These are phyloP conservation scores for Sphinx pinastri DNA, from an alignment of 2,888 invertebrate genomes.

Conservation along the genomic window DNA sequence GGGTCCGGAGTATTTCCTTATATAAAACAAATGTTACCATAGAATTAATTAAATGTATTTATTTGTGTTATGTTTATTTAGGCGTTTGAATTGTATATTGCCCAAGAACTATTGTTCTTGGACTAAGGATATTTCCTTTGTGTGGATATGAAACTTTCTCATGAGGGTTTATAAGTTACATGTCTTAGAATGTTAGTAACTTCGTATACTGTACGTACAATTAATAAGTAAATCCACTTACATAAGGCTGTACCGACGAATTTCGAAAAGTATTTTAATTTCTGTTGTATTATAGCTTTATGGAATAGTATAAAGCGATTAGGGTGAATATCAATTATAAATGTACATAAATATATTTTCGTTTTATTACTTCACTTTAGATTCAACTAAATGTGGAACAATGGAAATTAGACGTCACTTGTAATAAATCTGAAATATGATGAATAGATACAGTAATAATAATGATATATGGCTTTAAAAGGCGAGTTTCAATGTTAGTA, in stretches of 20 bases:
- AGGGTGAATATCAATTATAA: neutral
- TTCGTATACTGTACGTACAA: neutral
- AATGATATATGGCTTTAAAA: conserved; percentile 38
- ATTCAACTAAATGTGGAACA: neutral
- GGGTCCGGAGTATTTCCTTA: conserved; percentile 90
- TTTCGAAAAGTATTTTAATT: neutral
- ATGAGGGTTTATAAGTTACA: neutral
- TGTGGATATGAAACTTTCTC: neutral
- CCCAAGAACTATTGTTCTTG: neutral
- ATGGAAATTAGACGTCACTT: neutral
- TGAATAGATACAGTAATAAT: conserved; percentile 32
- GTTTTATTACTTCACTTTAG: too few relatives aligned
- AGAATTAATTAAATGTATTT: conserved; percentile 49
- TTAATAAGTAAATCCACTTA: neutral
- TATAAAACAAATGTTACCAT: conserved; percentile 51
- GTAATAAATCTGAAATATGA: conserved; percentile 7
- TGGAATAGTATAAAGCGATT: neutral
- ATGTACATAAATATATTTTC: conserved; percentile 2
- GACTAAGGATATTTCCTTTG: conserved; percentile 6
- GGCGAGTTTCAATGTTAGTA: conserved; percentile 41
- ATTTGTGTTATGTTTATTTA: conserved; percentile 52
- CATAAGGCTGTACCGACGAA: neutral
- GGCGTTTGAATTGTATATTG: conserved; percentile 9
- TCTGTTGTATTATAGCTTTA: neutral
- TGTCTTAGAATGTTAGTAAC: conserved; percentile 2